Evolutionary conservation across 2,113 vertebrate species (phyloP), one percentile per base, ranked within the genome.

Genomic region (Telmatochromis sp.): DNA sequence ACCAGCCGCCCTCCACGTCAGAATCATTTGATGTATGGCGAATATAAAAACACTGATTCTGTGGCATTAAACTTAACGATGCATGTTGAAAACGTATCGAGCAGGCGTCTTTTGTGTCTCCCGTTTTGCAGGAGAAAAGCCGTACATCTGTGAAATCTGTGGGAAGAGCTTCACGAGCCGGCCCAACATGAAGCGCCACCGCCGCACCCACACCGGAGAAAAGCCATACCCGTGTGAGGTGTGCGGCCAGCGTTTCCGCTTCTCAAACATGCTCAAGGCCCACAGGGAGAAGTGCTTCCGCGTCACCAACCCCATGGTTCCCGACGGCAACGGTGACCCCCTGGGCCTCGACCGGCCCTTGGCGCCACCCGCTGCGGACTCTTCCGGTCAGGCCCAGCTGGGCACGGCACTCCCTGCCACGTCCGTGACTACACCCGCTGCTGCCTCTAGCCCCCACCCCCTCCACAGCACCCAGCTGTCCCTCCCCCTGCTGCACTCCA

Each of bases 221-320:
- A 99, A 99, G 95, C 98, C 98, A 0, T 99, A 99, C 90, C 98
- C 98, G 1, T 99, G 98, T 6, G 98, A 98, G 33, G 97, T 98
- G 80, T 99, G 98, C 0, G 98, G 98, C 79, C 98, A 98, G 85
- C 97, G 98, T 87, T 99, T 99, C 95, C 98, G 98, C 89, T 99
- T 99, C 96, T 99, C 98, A 96, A 99, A 99, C 97, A 99, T 99
- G 98, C 98, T 99, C 86, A 99, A 99, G 91, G 98, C 98, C 3
- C 98, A 99, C 96, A 97, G 98, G 91, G 98, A 99, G 95, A 99
- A 98, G 65, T 99, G 98, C 92, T 98, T 99, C 96, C 97, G 97
- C 2, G 96, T 98, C 94, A 98, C 96, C 96, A 96, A 97, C 93
- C 96, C 97, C 2, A 87, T 96, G 92, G 94, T 96, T 7, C 6